Base-by-base conservation (phyloP, 2,888 invertebrate species). In the Halictus ligatus region DNA sequence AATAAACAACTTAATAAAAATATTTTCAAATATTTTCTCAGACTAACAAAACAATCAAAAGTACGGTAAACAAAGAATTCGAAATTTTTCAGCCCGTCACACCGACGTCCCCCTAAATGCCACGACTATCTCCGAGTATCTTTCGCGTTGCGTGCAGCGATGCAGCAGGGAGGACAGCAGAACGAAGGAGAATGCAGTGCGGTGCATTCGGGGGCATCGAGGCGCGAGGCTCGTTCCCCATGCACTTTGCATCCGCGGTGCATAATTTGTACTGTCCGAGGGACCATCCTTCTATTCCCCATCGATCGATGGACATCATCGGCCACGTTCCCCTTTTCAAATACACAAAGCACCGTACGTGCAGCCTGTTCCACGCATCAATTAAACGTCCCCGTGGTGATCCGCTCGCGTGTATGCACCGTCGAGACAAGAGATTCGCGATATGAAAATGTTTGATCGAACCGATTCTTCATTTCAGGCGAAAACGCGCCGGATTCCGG, bases 171-270 rank as follows among this genome's bases (percentile, higher is more conserved):
- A 80, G 75, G 74, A 69, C 40, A n/a, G 58, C 74, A 74, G 73
- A 58, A 77, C 69, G 78, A 77, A 80, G 79, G 87, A 91, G 90
- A 92, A 92, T 91, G 93, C 91, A 90, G 92, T 91, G 90, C 91
- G 89, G 91, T 89, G 90, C 89, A 94, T 94, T 92, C 92, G 91
- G 84, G 91, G 88, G 92, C 92, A 92, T 89, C 90, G 91, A 91
- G 86, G 91, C 92, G 91, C 89, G 90, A 92, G 89, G 86, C 92
- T 93, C 92, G 92, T 94, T 94, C 89, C 89, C 92, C 90, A 92
- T 93, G 93, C 93, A 92, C 91, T 93, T 92, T 92, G 92, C 92
- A 92, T 91, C 90, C 90, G 88, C 84, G 89, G 90, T 92, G 93
- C 93, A 94, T 94, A 94, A 94, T 94, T 94, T 89, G 87, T 79